Conservation (phyloP, 1,140 invertebrate genomes). For the Cotesia typhae region DNA sequence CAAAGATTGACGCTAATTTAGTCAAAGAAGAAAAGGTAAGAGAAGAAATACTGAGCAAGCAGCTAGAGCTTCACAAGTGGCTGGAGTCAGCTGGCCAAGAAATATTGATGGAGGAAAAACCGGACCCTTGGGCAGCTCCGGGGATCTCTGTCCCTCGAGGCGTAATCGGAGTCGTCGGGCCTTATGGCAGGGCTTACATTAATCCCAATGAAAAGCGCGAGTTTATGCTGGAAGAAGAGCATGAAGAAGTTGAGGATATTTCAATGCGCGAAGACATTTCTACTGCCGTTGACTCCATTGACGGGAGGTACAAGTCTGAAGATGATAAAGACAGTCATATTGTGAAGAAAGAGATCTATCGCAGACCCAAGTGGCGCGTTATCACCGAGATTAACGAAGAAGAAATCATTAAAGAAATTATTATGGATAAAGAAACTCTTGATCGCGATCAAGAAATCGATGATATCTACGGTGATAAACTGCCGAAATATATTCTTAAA, state of each 20-base stretch:
- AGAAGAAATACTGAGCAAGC: constrained; percentile 36
- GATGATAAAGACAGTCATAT: constrained; percentile 30
- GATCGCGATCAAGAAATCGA: neutral
- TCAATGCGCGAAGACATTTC: constrained; percentile 38
- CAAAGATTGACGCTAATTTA: constrained; percentile 12
- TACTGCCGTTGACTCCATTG: constrained; percentile 28
- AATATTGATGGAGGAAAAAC: neutral
- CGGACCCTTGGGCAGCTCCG: constrained; percentile 9
- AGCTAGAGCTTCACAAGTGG: constrained; percentile 49
- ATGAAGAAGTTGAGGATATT: constrained; percentile 49
- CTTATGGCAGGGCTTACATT: constrained; percentile 47
- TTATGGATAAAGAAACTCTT: constrained; percentile 12
- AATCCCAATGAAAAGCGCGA: constrained; percentile 49
- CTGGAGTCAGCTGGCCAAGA: constrained; percentile 29
- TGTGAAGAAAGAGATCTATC: constrained; percentile 40
- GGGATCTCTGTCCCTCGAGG: constrained; percentile 45
- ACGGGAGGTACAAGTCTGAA: constrained; percentile 19
- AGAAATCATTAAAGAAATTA: constrained; percentile 9
- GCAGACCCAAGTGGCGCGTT: constrained; percentile 48
- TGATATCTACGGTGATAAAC: constrained; percentile 6
- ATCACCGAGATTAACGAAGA: constrained; percentile 43
- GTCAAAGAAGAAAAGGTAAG: constrained; percentile 10
- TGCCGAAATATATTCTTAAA: constrained; percentile 21
- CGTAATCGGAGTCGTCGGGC: constrained; percentile 52
- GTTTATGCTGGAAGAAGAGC: constrained; percentile 54